A percentile compares a stretch with the other conserved stretches of the same genome.
phyloP scores from a whole-genome alignment of 2,888 invertebrate genomes.

The Rutpela maculata region DNA sequence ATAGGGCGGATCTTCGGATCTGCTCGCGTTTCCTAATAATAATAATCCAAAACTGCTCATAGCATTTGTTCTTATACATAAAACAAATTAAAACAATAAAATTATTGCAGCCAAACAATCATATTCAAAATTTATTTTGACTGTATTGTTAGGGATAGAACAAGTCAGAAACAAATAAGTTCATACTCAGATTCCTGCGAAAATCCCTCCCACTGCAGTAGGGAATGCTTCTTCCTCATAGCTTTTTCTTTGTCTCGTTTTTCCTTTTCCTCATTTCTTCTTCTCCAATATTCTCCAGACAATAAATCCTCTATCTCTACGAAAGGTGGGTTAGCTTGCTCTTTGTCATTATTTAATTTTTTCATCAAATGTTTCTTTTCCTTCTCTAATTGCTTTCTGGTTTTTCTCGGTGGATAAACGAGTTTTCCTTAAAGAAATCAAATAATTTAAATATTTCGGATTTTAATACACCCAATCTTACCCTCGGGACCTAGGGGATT shows the following conservation, averaged over 20 bases:
- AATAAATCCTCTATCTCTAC: conserved; percentile 77
- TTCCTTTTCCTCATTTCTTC: conserved; percentile 65
- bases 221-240: conserved; percentile 70
- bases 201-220: conserved; percentile 62
- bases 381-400: conserved; percentile 73
- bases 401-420: conserved; percentile 76
- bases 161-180: conserved; percentile 9
- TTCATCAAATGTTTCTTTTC: conserved; percentile 67
- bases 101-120: too few species aligned
- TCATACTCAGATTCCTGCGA: conserved; percentile 53
- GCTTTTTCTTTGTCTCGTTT: conserved; percentile 56
- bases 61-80: too few species aligned
- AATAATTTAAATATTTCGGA: not conserved
- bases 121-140: too few species aligned
- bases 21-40: too few species aligned
- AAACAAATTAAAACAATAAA: too few species aligned
- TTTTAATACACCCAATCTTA: conserved; percentile 47
- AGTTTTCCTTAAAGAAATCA: conserved; percentile 73
- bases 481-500: conserved; percentile 67
- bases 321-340: conserved; percentile 71
- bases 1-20: too few species aligned
- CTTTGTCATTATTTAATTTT: conserved; percentile 61
- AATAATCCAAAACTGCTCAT: too few species aligned
- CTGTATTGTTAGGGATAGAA: too few species aligned
- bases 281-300: conserved; percentile 76